Base-by-base conservation (phyloP, 1,140 invertebrate genomes). In the Sycobia sp. region DNA sequence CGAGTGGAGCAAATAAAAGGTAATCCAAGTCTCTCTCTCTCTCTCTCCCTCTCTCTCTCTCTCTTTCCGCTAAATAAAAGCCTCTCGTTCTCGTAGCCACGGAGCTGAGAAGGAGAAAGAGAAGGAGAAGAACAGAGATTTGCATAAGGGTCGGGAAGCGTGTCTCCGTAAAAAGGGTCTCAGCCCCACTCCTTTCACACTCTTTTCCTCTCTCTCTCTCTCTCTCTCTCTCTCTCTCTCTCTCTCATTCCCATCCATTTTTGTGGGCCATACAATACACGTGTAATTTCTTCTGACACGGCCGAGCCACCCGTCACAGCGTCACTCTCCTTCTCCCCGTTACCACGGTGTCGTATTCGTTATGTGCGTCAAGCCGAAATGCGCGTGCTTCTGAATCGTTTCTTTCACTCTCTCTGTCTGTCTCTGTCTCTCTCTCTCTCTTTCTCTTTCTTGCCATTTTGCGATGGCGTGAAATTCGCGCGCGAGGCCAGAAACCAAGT, bases 381-480 rank as follows among this genome's bases (percentile, higher is more conserved):
- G 47, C 41, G 49, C 14, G 62, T 34, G 51, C 49, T 53, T 62
- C 49, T 25, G 54, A 41, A 7, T 5, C 32, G n/a, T 4, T 3
- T n/a, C 2, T 47, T 20, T 10, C 22, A 14, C 44, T 27, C 25
- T 16, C 46, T 47, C 23, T 29, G 10, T 32, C 43, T 46, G 20
- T 46, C 9, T 41, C 44, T 46, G 11, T 20, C 20, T 44, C 20
- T n/a, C 13, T 23, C 11, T 14, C 11, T 46, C 4, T 2, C 23
- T 27, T 14, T 46, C n/a, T 27, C 22, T 25, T 14, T 46, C 20
- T 49, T 49, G 27, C n/a, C 27, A 29, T 36, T 41, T 38, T n/a
- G n/a, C n/a, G 51, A 61, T 27, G 53, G 38, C 53, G 53, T 66
- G 64, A 61, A 66, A 66, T 66, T 57, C 54, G 46, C 23, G 16